Conservation (phyloP, 1,140 invertebrate genomes). For the Pogonomyrmex californicus region DNA sequence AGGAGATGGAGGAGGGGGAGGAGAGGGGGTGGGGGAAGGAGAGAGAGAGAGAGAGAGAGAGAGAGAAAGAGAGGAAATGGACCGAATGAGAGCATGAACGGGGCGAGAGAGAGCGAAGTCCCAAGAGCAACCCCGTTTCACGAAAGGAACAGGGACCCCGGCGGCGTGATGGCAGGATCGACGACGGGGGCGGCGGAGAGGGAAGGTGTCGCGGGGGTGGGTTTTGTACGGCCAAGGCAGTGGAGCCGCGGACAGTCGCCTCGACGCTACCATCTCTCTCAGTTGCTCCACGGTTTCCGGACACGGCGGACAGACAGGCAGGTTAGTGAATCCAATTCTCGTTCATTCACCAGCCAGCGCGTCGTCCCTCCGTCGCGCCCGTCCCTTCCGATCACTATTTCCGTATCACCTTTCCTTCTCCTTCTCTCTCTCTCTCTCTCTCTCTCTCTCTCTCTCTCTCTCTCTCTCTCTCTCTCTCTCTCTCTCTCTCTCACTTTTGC, state of each 20-base stretch:
- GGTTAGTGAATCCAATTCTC: constrained; percentile 74
- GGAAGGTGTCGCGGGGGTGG: constrained; percentile 35
- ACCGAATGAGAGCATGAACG: constrained; percentile 15
- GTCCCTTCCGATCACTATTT: constrained; percentile 45
- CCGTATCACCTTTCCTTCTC: constrained; percentile 17
- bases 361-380: constrained; percentile 58
- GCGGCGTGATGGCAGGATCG: constrained; percentile 38
- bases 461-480: too few species aligned
- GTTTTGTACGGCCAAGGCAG: constrained; percentile 68
- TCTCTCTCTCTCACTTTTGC: too few species aligned
- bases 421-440: constrained; percentile 43
- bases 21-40: background rate
- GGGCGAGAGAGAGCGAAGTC: constrained; percentile 39
- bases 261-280: constrained; percentile 74
- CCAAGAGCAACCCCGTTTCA: constrained; percentile 49
- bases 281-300: constrained; percentile 75
- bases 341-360: constrained; percentile 73
- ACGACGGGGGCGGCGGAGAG: constrained; percentile 3
- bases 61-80: constrained; percentile 10
- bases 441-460: constrained; percentile 28
- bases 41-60: too few species aligned
- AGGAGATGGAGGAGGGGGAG: background rate
- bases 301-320: constrained; percentile 72
- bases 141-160: constrained; percentile 57
- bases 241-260: constrained; percentile 66